Evolutionary conservation across 2,113 vertebrate species (phyloP), one percentile per base, ranked within the genome.

Genomic region (Ochotona curzoniae): DNA sequence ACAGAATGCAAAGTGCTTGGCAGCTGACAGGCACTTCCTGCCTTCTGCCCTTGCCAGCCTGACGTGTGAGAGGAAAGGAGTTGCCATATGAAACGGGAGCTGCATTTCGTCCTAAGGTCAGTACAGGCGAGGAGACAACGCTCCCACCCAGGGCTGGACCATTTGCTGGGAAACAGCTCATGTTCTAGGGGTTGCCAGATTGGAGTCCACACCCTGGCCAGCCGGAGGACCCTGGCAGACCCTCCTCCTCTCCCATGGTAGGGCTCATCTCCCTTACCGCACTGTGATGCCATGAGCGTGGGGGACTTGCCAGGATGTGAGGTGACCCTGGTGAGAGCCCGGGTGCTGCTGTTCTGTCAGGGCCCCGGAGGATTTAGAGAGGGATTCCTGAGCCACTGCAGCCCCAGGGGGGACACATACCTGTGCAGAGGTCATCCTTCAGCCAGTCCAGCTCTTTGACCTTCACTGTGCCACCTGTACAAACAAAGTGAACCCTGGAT

Each of bases 371-470:
- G 15, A 1, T 0, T 2, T 4, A 11, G 5, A 1, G 35, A 35
- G 73, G 35, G 32, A 54, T 7, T 20, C 8, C 0, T 1, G 28
- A 44, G 13, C 0, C 38, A 26, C 25, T 13, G 32, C 26, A 69
- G 14, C 0, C 0, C 0, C 0, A 0, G 21, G 69, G 18, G 30
- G 44, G 13, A 26, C 26, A 54, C 89, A 25, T 94, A 99, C 99
- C 99, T 96, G 98, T 98, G 94, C 98, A 98, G 51, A 99, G 97
- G 66, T 98, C 97, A 1, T 98, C 98, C 84, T 98, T 97, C 44
- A 98, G 98, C 99, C 99, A 99, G 93, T 99, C 98, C 91, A 99
- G 93, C 66, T 98, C 98, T 75, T 97, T 98, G 66, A 99, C 98
- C 87, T 96, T 99, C 63, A 99, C 96, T 28, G 98, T 89, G 0